Percentiles rank a stretch among this genome's conserved stretches.
These are phyloP conservation scores for Rugalucina vietnamica DNA, from an alignment of 2,888 invertebrate genomes.

Conservation along the genomic window DNA sequence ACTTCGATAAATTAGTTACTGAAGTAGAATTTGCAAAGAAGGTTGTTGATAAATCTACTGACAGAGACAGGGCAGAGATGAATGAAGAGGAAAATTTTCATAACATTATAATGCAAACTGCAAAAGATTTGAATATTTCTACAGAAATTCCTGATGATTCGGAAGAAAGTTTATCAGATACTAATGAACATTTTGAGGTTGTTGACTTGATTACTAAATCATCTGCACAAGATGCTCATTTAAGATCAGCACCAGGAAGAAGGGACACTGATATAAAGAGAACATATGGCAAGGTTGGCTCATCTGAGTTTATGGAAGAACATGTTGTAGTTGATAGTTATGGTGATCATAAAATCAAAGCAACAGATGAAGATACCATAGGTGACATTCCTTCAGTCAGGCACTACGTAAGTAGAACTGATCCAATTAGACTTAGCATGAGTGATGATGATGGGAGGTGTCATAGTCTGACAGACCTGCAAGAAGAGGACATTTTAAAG, in stretches of 20 bases:
- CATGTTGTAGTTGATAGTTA: background rate
- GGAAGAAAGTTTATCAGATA: background rate
- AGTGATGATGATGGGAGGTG: background rate
- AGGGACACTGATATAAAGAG: background rate
- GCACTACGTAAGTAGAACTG: background rate
- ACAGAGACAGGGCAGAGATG: background rate
- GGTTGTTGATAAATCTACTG: too few relatives aligned
- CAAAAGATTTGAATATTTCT: background rate
- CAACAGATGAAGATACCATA: too few relatives aligned
- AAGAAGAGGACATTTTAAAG: background rate
- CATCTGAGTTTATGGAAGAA: background rate
- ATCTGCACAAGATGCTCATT: background rate
- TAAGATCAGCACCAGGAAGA: background rate
- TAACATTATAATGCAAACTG: background rate
- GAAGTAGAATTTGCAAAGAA: too few relatives aligned
- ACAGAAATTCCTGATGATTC: background rate
- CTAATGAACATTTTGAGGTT: background rate
- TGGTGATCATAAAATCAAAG: background rate
- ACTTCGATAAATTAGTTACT: constrained; percentile 39
- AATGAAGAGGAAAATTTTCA: background rate
- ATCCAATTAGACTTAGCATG: background rate
- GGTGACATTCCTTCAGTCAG: background rate
- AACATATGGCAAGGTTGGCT: background rate
- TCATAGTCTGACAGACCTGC: background rate
- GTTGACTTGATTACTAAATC: background rate